Base-by-base conservation (phyloP, 2,797 vertebrate species). In the Dryobates pubescens region DNA sequence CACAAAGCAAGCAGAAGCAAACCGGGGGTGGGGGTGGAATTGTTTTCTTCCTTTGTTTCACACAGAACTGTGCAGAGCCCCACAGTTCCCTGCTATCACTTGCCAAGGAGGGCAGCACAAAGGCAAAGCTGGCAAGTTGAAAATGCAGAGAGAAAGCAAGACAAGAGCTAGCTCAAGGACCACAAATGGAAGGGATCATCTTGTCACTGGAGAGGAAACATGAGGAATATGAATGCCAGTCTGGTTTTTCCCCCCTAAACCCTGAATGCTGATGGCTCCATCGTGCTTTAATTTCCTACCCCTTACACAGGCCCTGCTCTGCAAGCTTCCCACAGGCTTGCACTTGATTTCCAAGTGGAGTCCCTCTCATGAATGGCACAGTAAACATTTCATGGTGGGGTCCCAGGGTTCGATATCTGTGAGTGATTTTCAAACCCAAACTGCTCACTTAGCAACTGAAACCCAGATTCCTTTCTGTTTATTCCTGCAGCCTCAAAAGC, bases 361-460 rank as follows among this genome's bases (percentile, higher is more conserved):
- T 82, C 82, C 74, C 77, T 80, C 57, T 94, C 92, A 86, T 77
- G 95, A 94, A 93, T 24, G 43, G 38, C 74, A 86, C 80, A 92
- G 74, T 93, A 95, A 96, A 95, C 92, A 93, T 93, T 95, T 95
- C 92, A 86, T 88, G 84, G 92, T 91, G 90, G 73, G 92, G 80
- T 95, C 88, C n/a, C 68, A 32, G 30, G 45, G 51, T 88, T 94
- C 91, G 85, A 88, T 1, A 64, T 92, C 92, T 95, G 93, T 74
- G 93, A 91, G 77, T 65, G 79, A 95, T 95, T 94, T 96, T 89
- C 85, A 91, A 95, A 93, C 82, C 88, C 91, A 92, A 96, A 96
- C 85, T 86, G 75, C 67, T 86, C 85, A 57, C 43, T 76, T 86
- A 88, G 91, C 80, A 82, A 94, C 87, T 77, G 82, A 92, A 94